Evolutionary conservation across 2,888 invertebrate species (phyloP), one percentile per base, ranked within the genome.

Genomic region (Allacma fusca): DNA sequence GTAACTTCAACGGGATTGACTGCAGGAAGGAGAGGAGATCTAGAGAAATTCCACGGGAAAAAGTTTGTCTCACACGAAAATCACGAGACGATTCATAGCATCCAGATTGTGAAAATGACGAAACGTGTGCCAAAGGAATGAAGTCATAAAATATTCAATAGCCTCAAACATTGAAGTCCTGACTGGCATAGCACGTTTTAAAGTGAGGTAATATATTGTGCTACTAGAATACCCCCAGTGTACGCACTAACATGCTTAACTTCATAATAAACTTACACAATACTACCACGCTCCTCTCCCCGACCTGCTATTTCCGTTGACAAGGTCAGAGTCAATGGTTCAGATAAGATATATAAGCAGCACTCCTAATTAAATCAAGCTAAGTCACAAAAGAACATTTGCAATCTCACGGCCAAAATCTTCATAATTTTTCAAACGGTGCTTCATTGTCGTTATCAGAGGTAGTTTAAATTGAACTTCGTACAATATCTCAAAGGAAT

Each of bases 261-360:
- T 7, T 4, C 34, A 34, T 34, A 9, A 34, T 4, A 34, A 34
- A 34, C n/a, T n/a, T 40, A 40, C 13, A 40, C 40, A 50, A 50
- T 50, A 5, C 50, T n/a, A 12, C 50, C 50, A 50, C 19, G n/a
- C 16, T 50, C 19, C 2, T 50, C 19, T 19, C 16, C 50, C 2
- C 2, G 19, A 5, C 13, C 40, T 13, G 50, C n/a, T 50, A 50
- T 50, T 50, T 50, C n/a, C 19, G n/a, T 1, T 19, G 50, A 50
- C 50, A 50, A 50, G 50, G 50, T 50, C 50, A 50, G 19, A 50
- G 50, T 50, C 50, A 50, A 50, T 50, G 50, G 5, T n/a, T 50
- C 19, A 16, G 19, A 50, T 50, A 50, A 50, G 16, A 50, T 12
- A 50, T 50, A 50, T 50, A 5, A 19, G 40, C 13, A 40, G 7